Evolutionary conservation across 2,113 vertebrate species (phyloP).

Genomic region (Lethenteron reissneri): DNA sequence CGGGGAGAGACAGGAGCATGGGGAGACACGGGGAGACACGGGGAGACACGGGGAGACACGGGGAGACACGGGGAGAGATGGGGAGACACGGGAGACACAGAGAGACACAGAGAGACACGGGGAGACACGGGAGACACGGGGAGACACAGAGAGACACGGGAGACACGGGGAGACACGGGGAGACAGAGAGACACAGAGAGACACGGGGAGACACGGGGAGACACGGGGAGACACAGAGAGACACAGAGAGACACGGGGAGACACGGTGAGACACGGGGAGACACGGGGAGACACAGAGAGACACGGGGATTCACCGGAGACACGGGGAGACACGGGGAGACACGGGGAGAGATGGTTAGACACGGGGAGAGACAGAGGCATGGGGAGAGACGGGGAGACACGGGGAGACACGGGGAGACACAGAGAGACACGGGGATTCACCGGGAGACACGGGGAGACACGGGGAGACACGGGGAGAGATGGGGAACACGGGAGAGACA

Average conservation of each 20-base stretch:
- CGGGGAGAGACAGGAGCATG: background rate
- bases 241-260: conserved; percentile 12
- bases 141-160: no score
- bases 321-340: no score
- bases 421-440: conserved; percentile 11
- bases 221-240: conserved; percentile 6
- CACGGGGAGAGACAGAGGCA: background rate
- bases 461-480: no score
- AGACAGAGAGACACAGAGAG: background rate
- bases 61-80: background rate
- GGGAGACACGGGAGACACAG: background rate
- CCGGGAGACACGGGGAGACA: conserved; percentile 11
- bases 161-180: background rate
- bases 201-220: no score
- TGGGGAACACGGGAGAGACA: no score
- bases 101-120: background rate
- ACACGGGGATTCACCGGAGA: no score
- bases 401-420: conserved; percentile 14
- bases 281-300: background rate
- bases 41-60: background rate
- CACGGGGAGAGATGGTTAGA: background rate
- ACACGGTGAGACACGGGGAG: background rate
- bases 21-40: background rate
- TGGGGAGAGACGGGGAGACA: background rate
- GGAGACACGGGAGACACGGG: background rate